These are phyloP conservation scores for Nomada goodeniana DNA, from an alignment of 2,888 invertebrate genomes.

Conservation along the genomic window DNA sequence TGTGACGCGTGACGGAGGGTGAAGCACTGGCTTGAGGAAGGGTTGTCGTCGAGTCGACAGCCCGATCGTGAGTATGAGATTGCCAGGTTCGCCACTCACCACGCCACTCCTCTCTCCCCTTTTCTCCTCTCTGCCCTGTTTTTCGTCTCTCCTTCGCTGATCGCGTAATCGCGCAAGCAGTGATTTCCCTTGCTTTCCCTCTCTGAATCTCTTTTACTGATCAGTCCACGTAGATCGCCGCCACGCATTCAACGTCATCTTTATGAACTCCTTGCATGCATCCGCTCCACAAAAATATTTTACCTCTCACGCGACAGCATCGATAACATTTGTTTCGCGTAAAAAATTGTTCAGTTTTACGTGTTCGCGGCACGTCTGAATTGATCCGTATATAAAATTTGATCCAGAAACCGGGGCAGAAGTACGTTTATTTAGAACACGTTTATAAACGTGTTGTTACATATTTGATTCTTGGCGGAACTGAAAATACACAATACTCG, in stretches of 20 bases:
- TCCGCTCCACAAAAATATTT: too few species aligned
- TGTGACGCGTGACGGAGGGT: slow-evolving; percentile 50
- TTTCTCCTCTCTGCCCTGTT: slow-evolving; percentile 11
- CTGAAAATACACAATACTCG: too few species aligned
- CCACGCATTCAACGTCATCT: not conserved
- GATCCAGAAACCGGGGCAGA: too few species aligned
- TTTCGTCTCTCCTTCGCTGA: not conserved
- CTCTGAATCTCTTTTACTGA: slow-evolving; percentile 3
- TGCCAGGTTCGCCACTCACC: slow-evolving; percentile 58
- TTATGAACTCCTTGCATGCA: not conserved
- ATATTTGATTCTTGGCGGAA: too few species aligned
- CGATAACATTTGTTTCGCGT: too few species aligned
- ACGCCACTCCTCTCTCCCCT: slow-evolving; percentile 51
- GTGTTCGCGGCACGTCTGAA: too few species aligned
- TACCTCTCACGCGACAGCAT: too few species aligned
- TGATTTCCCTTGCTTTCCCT: slow-evolving; percentile 18
- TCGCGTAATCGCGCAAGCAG: slow-evolving; percentile 49
- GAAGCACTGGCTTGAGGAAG: slow-evolving; percentile 52
- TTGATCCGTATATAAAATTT: too few species aligned
- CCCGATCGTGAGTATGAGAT: slow-evolving; percentile 68
- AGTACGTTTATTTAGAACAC: too few species aligned
- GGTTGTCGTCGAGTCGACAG: slow-evolving; percentile 68
- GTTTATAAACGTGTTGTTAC: too few species aligned
- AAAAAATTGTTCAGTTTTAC: too few species aligned
- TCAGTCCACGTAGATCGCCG: slow-evolving; percentile 41